Percentiles rank a stretch among this genome's conserved stretches.
Evolutionary conservation across 2,888 invertebrate species (phyloP).

Genomic region (Anodontia alba): DNA sequence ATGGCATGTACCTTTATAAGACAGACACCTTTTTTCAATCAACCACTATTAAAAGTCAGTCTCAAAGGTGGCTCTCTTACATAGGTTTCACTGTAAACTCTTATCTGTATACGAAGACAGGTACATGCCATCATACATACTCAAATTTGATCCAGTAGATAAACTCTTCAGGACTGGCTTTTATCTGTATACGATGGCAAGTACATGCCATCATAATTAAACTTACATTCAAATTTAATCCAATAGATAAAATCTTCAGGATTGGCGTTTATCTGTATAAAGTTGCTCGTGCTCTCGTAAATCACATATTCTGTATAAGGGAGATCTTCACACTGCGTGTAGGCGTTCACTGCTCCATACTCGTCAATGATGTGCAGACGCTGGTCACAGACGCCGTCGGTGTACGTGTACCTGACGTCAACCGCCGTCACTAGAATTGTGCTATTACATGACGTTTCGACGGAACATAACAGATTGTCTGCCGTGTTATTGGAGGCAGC

Average conservation of each 20-base stretch:
- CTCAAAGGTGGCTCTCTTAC: too few relatives aligned
- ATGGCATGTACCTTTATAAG: too few relatives aligned
- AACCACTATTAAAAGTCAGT: too few relatives aligned
- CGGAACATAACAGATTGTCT: neutral
- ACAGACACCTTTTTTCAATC: too few relatives aligned
- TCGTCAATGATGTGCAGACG: slow-evolving; percentile 2
- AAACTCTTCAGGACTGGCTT: neutral
- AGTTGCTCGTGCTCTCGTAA: neutral
- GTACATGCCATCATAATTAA: too few relatives aligned
- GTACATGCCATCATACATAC: too few relatives aligned
- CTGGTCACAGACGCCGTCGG: slow-evolving; percentile 4
- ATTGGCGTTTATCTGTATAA: neutral
- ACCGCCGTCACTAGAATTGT: slow-evolving; percentile 4
- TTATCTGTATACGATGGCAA: neutral
- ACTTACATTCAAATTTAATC: slow-evolving; percentile 10
- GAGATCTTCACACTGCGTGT: neutral
- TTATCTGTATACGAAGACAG: too few relatives aligned
- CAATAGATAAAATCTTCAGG: neutral
- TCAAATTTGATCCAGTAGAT: slow-evolving; percentile 13
- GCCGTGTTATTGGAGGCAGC: neutral
- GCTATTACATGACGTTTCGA: neutral
- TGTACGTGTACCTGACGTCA: slow-evolving; percentile 10
- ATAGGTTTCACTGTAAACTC: too few relatives aligned
- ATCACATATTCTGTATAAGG: neutral
- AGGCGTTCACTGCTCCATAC: slow-evolving; percentile 9